Evolutionary conservation across 2,113 vertebrate species (phyloP), one percentile per base, ranked within the genome.

Genomic region (Clinocottus analis): DNA sequence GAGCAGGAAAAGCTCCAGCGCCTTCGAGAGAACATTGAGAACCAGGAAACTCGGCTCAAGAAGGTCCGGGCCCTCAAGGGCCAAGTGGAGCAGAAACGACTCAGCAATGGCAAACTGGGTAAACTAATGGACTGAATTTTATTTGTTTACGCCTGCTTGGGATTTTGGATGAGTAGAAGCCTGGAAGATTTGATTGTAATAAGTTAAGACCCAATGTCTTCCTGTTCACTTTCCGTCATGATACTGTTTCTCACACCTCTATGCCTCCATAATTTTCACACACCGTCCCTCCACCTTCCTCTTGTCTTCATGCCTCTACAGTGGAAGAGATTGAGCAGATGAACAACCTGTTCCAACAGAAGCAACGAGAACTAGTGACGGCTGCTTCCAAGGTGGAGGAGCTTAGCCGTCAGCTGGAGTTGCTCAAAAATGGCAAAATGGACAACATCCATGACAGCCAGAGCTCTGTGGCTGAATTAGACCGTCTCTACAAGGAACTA

Each of bases 261-360:
- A n/a, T 27, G 23, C 4, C 31, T 68, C 39, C 47, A 12, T 12
- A 37, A 47, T 68, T 5, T 1, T 85, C 16, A 27, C 16, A 35
- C 23, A 41, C 16, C 58, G 17, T 71, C 29, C 29, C 9, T 79
- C 78, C 73, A 82, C 85, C 79, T 86, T 4, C 8, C 33, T 23
- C 16, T 35, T 16, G 7, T 65, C 23, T 23, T 41, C 29, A 37
- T 53, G 0, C 16, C 37, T 29, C 13, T 68, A 31, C 73, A 99
- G 98, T 99, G 93, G 98, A 99, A 78, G 98, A 99, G 90, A 99
- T 99, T 27, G 97, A 99, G 68, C 97, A 99, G 94, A 99, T 99
- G 97, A 99, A 97, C 91, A 97, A 95, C 82, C 88, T 99, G 88
- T 98, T 99, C 94, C 97, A 98, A 94, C 97, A 98, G 80, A 99